Evolutionary conservation across 1,140 invertebrate species (phyloP).

Genomic region (Tachypleus tridentatus): DNA sequence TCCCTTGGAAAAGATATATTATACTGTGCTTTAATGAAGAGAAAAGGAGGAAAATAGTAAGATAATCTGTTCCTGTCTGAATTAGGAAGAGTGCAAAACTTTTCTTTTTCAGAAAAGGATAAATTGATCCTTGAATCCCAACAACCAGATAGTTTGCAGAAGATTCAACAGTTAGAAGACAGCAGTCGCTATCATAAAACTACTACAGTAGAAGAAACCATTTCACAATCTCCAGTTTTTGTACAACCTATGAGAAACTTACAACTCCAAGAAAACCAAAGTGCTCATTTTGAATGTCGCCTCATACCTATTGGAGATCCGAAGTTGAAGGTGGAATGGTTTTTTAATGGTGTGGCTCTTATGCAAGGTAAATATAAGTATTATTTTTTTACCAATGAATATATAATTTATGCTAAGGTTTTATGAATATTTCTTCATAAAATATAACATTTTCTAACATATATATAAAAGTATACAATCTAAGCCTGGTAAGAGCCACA

Average conservation of each 20-base stretch:
- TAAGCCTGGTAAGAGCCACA: too few relatives aligned
- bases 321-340: conserved; percentile 81
- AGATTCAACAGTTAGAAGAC: conserved; percentile 82
- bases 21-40: not conserved
- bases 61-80: not conserved
- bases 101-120: conserved; percentile 48
- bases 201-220: conserved; percentile 52
- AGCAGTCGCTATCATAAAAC: conserved; percentile 55
- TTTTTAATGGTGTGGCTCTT: conserved; percentile 73
- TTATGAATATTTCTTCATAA: too few relatives aligned
- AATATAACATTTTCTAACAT: too few relatives aligned
- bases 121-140: conserved; percentile 87
- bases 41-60: too few relatives aligned
- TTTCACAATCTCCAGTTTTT: conserved; percentile 83
- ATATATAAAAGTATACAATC: too few relatives aligned
- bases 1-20: too few relatives aligned
- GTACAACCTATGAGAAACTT: conserved; percentile 77
- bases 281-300: conserved; percentile 89
- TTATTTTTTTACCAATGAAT: conserved; percentile 46
- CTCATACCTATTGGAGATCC: conserved; percentile 92
- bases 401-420: too few relatives aligned
- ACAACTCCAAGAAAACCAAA: conserved; percentile 76
- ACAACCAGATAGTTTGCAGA: conserved; percentile 87
- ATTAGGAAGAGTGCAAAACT: conserved; percentile 2
- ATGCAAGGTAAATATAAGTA: conserved; percentile 48